Base-by-base conservation (phyloP, 2,113 vertebrate species). In the Colaptes auratus region DNA sequence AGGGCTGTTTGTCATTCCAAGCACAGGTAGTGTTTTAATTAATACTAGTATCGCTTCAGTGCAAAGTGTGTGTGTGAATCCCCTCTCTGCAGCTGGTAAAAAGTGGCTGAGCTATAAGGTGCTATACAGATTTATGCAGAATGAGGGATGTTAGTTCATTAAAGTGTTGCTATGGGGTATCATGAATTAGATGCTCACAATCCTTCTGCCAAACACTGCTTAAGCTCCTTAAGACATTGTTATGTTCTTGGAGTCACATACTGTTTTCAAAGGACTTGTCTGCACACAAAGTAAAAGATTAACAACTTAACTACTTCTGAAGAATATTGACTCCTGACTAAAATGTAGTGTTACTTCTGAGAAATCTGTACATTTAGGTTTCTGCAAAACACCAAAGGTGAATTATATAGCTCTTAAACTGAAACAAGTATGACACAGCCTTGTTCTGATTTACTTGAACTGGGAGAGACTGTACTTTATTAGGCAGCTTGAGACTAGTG, bases 121-220 rank as follows among this genome's bases (percentile, higher is more conserved):
- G 6, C 30, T 88, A 44, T 17, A 52, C 27, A 82, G 27, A 24
- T 65, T 59, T 67, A 67, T 58, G 25, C 30, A 48, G 53, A 84
- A 55, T 63, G 33, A 82, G 87, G 21, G 6, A 42, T 30, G 4
- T 12, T 63, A 65, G 44, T 20, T 82, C n/a, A 58, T 64, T 16
- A 58, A 80, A 88, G 39, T 61, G 13, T 16, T 50, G 7, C 72
- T 72, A 25, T 2, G 4, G 10, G 18, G 83, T 82, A 55, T 27
- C 4, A 42, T 46, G 3, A 53, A 27, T 63, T 63, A 66, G 25
- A 75, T 35, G 19, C 31, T 59, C 6, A 50, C 0, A 0, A 73
- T 63, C 42, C 15, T 89, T 89, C 52, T 80, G 42, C 17, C 64
- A 58, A 83, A 36, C 20, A 44, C 30, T 71, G 12, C 23, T 76